Percentiles rank a stretch among this genome's conserved stretches.
Conservation (phyloP, 2,888 invertebrate genomes). For the Stegana nigrithorax region DNA sequence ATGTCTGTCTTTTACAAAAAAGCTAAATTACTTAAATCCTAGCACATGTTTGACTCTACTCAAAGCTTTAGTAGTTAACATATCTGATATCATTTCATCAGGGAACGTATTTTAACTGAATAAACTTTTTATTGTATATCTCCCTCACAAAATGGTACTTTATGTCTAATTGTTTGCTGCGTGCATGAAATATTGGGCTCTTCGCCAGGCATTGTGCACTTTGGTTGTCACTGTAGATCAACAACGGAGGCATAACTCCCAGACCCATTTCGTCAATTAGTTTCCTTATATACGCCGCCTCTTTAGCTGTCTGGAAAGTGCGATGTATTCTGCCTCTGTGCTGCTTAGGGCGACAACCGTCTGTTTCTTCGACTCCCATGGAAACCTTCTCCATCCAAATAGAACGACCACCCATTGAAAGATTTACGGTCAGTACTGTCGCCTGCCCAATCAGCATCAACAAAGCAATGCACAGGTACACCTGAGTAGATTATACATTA, state of each 20-base stretch:
- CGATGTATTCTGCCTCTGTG: slow-evolving; percentile 21
- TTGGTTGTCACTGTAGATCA: slow-evolving; percentile 26
- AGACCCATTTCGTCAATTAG: slow-evolving; percentile 26
- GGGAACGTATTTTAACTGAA: slow-evolving; percentile 25
- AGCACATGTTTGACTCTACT: slow-evolving; percentile 29
- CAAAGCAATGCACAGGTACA: slow-evolving; percentile 22
- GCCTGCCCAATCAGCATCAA: slow-evolving; percentile 34
- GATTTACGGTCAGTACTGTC: slow-evolving; percentile 27
- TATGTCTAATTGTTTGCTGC: slow-evolving; percentile 30
- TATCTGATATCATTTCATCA: slow-evolving; percentile 28
- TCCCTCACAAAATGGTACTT: slow-evolving; percentile 28
- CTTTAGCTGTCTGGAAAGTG: slow-evolving; percentile 27
- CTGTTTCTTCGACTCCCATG: slow-evolving; percentile 22
- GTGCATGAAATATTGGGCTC: slow-evolving; percentile 25
- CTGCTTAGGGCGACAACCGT: slow-evolving; percentile 21
- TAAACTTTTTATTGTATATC: slow-evolving; percentile 21
- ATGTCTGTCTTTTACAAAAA: too few species aligned
- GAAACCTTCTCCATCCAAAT: slow-evolving; percentile 15
- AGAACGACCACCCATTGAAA: slow-evolving; percentile 26
- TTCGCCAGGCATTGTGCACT: slow-evolving; percentile 26
- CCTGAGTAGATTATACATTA: too few species aligned
- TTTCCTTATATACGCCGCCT: slow-evolving; percentile 26
- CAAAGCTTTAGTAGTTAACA: slow-evolving; percentile 27
- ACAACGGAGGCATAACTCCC: not conserved
- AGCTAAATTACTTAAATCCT: too few species aligned